phyloP scores from a whole-genome alignment of 2,888 invertebrate species.

The Oxycera nigricornis region DNA sequence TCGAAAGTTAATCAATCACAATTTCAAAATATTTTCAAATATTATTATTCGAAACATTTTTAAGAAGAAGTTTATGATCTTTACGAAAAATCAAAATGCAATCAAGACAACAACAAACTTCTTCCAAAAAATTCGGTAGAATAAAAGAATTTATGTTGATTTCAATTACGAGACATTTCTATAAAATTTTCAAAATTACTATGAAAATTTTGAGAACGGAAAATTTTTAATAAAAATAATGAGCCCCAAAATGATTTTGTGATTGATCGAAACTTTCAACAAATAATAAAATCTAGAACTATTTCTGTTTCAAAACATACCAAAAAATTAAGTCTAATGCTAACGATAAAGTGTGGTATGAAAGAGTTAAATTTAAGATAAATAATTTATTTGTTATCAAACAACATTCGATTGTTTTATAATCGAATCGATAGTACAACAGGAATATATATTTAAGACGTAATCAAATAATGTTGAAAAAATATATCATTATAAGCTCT shows the following conservation, averaged over 20 bases:
- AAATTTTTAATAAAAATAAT: conserved; percentile 7
- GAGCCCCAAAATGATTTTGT: conserved; percentile 37
- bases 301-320: not conserved
- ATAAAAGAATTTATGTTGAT: not conserved
- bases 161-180: not conserved
- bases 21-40: conserved; percentile 3
- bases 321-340: not conserved
- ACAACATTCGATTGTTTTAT: conserved; percentile 37
- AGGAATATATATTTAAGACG: conserved; percentile 22
- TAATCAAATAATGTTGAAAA: not conserved
- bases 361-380: not conserved
- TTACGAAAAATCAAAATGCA: not conserved
- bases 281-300: conserved; percentile 5
- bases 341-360: not conserved
- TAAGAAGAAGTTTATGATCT: not conserved
- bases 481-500: too few relatives aligned
- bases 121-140: not conserved
- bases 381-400: not conserved
- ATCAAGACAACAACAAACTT: too few relatives aligned
- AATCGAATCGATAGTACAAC: conserved; percentile 25
- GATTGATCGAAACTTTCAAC: conserved; percentile 22
- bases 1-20: conserved; percentile 32
- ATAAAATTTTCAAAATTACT: not conserved
- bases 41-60: not conserved
- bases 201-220: not conserved